Conservation (phyloP, 2,113 vertebrate genomes). For the Alethe castanea region DNA sequence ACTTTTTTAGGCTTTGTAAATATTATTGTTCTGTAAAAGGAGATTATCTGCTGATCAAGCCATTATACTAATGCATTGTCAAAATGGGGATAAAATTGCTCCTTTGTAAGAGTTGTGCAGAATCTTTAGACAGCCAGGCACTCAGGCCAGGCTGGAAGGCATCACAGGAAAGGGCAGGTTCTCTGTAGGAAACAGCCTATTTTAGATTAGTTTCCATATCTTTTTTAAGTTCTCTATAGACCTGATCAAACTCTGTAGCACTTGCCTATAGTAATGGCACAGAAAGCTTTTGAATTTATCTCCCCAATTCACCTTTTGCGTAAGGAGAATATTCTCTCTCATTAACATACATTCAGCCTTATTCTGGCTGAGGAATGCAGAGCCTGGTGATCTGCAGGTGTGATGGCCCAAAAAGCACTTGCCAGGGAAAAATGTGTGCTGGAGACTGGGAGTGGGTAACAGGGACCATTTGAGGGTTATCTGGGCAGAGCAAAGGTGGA, state of each 20-base stretch:
- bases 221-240: background rate
- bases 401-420: background rate
- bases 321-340: background rate
- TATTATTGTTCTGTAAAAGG: slow-evolving; percentile 9
- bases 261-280: background rate
- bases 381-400: background rate
- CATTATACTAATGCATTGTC: background rate
- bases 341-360: background rate
- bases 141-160: background rate
- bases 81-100: background rate
- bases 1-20: slow-evolving; percentile 13
- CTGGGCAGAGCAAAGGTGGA: background rate
- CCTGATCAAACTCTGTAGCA: background rate
- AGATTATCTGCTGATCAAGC: background rate
- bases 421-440: background rate
- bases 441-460: background rate
- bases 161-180: background rate
- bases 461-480: background rate
- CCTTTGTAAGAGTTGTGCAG: background rate
- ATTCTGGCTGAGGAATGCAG: background rate
- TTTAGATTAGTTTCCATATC: background rate
- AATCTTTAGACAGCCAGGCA: background rate
- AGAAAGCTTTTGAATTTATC: background rate
- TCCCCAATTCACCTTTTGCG: background rate
- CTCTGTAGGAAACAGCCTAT: background rate